These are phyloP conservation scores for Leucophora obtusa DNA, from an alignment of 2,888 invertebrate genomes.

Conservation along the genomic window DNA sequence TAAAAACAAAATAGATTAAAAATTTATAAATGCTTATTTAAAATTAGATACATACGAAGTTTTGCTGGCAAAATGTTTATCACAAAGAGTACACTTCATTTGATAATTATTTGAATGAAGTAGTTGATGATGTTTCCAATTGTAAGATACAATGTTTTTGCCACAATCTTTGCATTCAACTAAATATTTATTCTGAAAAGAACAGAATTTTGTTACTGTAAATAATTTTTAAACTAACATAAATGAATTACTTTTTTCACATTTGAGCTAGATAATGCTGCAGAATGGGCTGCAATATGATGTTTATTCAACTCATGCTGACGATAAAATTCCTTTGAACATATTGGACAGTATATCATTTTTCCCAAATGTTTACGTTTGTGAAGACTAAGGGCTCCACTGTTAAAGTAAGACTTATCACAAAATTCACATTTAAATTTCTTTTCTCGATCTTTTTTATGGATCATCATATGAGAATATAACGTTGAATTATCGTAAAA, in stretches of 20 bases:
- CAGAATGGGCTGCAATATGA: slow-evolving; percentile 26
- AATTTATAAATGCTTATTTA: not conserved
- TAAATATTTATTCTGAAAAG: not conserved
- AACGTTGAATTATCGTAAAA: not conserved
- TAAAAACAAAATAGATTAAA: not conserved
- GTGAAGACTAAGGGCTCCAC: slow-evolving; percentile 27
- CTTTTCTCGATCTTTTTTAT: slow-evolving; percentile 22
- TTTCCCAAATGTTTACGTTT: slow-evolving; percentile 34
- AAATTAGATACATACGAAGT: not conserved
- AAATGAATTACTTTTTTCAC: not conserved
- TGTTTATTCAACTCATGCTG: slow-evolving; percentile 20
- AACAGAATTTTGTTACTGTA: not conserved
- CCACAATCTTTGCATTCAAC: slow-evolving; percentile 22
- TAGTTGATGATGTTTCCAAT: not conserved
- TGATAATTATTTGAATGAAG: not conserved
- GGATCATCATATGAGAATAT: slow-evolving; percentile 8
- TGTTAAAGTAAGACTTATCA: slow-evolving; percentile 17
- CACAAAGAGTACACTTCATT: not conserved
- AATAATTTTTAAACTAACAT: not conserved
- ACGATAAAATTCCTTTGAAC: slow-evolving; percentile 24
- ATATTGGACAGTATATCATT: slow-evolving; percentile 25
- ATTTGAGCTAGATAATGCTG: not conserved
- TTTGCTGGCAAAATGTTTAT: not conserved
- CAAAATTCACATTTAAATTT: slow-evolving; percentile 39
- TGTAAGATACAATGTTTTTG: not conserved